Evolutionary conservation across 2,797 vertebrate genomes (phyloP), one percentile per base, ranked within the genome.

Genomic region (Merluccius polli): DNA sequence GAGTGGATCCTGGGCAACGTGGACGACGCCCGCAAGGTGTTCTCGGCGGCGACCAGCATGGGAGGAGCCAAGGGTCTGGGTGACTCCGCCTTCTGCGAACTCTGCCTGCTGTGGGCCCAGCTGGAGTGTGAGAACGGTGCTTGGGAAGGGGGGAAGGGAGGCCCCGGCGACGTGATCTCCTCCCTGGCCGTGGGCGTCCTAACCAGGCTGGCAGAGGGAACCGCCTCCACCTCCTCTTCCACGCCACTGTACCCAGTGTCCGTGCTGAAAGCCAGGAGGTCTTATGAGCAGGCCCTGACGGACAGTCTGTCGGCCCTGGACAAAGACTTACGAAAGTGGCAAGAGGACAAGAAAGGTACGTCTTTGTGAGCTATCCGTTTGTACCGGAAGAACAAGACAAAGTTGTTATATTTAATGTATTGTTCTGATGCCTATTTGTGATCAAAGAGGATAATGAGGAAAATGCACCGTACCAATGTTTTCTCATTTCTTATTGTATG

Each of bases 1-100:
- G 98, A 99, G 79, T 99, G 97, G 98, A 77, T 98, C 68, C 93
- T 99, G 32, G 96, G 95, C 8, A 98, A 98, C 86, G 80, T 80
- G 0, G 96, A 97, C 0, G 97, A 98, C 48, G 94, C 96, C 71
- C 93, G 96, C 41, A 97, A 96, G 83, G 96, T 99, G 24, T 97
- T 99, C 48, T 95, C 96, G 75, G 94, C 93, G 0, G 95, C 97
- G 0, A 89, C 96, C 0, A 71, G 81, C 0, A 85, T 91, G 1
- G 94, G 90, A 0, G 94, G 91, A 29, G 59, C 84, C 67, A 90
- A 81, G 41, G 96, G 93, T 0, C 81, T 95, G 81, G 85, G 78
- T 71, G 93, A 94, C 85, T 75, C 85, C 0, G 75, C 91, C 29
- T 90, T 97, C 72, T 98, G 96, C 70, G 92, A 94, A 65, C 93